Base-by-base conservation (phyloP, 2,797 vertebrate species). In the Coreius guichenoti region DNA sequence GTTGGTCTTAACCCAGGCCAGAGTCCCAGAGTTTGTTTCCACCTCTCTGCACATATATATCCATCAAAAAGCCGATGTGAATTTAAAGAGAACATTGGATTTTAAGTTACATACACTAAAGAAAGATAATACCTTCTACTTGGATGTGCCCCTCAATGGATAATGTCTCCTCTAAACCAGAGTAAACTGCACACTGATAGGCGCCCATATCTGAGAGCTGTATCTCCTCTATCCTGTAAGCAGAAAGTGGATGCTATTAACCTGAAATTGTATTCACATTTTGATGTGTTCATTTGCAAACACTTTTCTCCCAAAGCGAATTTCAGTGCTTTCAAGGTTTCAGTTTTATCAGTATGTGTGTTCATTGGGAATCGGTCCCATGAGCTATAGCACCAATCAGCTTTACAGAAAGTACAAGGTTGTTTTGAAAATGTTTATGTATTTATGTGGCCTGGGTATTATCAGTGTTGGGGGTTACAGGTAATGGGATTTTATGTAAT, bases 121-220 rank as follows among this genome's bases (percentile, higher is more conserved):
- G 21, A 74, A 68, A 65, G 14, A 31, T 86, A 92, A 95, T 92
- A 97, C 97, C 97, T 91, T 97, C 97, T 87, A 98, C 92, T 77
- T 95, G 92, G 73, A 98, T 92, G 43, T 93, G 92, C 9, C 96
- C 97, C 61, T 94, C 90, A 1, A 90, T 86, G 0, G 97, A 98
- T 49, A 93, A 1, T 2, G 93, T 91, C 83, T 91, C 87, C 0
- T 90, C 86, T 21, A 83, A 88, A 13, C 87, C 92, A 3, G 92
- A 90, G 1, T 45, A 68, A 26, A 95, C 94, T 0, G 90, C 90
- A 78, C 97, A 98, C 88, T 76, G 94, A 89, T 98, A 98, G 77
- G 89, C 87, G 4, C 96, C 97, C 47, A 95, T 94, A 49, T 98
- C 96, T 0, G 89, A 87, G 16, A 97, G 94, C 89, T 96, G 94